Conservation (phyloP, 2,888 invertebrate species). For the Agrotis ipsilon region DNA sequence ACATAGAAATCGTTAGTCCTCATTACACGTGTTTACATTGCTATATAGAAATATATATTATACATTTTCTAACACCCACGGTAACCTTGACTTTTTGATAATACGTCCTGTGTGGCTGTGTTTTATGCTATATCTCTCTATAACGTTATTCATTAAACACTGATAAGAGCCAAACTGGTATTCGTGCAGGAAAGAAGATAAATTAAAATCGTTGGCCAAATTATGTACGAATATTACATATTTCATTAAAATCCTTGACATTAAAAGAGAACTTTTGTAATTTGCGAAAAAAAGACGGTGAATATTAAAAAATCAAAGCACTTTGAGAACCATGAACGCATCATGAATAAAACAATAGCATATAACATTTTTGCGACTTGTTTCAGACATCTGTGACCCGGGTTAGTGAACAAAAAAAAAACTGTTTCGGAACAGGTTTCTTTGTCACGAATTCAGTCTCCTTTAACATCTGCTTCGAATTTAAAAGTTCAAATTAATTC, state of each 20-base stretch:
- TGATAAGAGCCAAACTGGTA: slow-evolving; percentile 43
- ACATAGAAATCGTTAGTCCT: neutral
- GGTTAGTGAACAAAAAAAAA: slow-evolving; percentile 17
- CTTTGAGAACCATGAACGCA: slow-evolving; percentile 15
- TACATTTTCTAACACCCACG: slow-evolving; percentile 15
- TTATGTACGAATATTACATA: neutral
- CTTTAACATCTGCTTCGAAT: slow-evolving; percentile 36
- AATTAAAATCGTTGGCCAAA: neutral
- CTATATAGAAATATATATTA: neutral
- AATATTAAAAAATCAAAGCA: slow-evolving; percentile 6
- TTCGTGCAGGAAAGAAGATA: neutral
- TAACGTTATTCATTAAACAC: slow-evolving; percentile 27
- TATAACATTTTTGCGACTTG: slow-evolving; percentile 27
- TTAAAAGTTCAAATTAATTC: slow-evolving; percentile 27
- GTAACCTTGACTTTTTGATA: slow-evolving; percentile 53
- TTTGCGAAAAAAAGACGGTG: neutral
- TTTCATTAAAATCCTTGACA: slow-evolving; percentile 7
- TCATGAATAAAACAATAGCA: slow-evolving; percentile 39
- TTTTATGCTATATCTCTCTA: slow-evolving; percentile 19
- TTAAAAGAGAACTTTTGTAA: neutral
- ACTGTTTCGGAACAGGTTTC: slow-evolving; percentile 29
- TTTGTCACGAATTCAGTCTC: slow-evolving; percentile 21
- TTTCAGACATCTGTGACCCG: slow-evolving; percentile 24
- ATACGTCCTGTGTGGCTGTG: slow-evolving; percentile 36
- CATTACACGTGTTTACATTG: neutral